Percentiles rank a stretch among this genome's conserved stretches.
These are phyloP conservation scores for Imbricaverruca yamaguchii DNA, from an alignment of 2,888 invertebrate species.

Conservation along the genomic window DNA sequence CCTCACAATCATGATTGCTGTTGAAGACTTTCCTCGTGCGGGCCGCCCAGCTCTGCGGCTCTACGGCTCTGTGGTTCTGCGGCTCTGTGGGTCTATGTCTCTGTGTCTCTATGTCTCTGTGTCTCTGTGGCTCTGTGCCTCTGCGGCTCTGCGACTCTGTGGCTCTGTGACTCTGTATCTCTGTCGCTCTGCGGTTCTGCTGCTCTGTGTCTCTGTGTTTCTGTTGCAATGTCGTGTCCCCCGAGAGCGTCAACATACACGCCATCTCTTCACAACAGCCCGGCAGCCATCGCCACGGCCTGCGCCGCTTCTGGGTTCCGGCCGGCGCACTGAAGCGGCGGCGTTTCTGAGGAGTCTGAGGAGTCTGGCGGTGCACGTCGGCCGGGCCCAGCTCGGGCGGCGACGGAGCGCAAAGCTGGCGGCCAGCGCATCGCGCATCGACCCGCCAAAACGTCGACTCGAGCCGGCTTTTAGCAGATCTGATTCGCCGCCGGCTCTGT, in stretches of 20 bases:
- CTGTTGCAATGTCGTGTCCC: background rate
- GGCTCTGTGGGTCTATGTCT: background rate
- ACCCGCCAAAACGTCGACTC: background rate
- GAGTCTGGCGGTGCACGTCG: too few relatives aligned
- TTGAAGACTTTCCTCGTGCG: background rate
- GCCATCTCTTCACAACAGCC: too few relatives aligned
- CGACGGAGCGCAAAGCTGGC: background rate
- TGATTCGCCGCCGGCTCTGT: conserved; percentile 1
- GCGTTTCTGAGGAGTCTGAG: background rate
- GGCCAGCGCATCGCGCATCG: background rate
- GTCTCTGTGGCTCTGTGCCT: background rate
- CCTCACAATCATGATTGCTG: background rate
- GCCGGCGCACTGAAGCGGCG: background rate
- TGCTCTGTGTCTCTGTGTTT: background rate
- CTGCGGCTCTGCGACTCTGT: background rate
- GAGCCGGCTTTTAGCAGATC: background rate
- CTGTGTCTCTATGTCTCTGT: conserved; percentile 22
- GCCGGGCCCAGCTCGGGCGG: too few relatives aligned
- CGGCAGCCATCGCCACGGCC: background rate
- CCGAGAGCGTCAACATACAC: too few relatives aligned
- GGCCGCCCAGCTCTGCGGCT: too few relatives aligned
- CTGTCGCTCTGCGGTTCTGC: background rate
- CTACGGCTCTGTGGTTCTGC: too few relatives aligned
- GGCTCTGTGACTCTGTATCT: background rate
- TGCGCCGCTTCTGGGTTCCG: background rate